Evolutionary conservation across 2,113 vertebrate species (phyloP), one percentile per base, ranked within the genome.

Genomic region (Callorhinus ursinus): DNA sequence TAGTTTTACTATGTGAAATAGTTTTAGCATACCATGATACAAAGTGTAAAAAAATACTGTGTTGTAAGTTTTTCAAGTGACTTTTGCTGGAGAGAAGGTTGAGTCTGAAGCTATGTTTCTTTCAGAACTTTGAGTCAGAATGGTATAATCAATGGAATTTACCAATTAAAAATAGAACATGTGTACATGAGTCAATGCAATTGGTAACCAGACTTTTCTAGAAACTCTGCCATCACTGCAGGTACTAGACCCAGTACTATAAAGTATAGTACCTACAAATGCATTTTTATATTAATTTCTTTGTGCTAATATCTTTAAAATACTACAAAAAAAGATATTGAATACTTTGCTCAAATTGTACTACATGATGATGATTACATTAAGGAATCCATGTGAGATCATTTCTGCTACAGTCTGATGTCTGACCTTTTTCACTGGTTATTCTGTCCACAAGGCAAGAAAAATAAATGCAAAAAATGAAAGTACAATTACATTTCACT

Each of bases 51-150:
- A 65, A 57, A 28, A 65, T 53, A 67, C 31, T 72, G 9, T 24
- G 13, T 22, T 72, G 7, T 18, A 33, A 42, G 12, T 86, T 93
- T 81, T 33, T 91, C 8, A 85, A 51, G 76, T 84, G 74, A 80
- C 19, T 12, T 85, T 82, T 88, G 11, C 36, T 63, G 15, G 61
- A 93, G 46, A 18, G 16, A 65, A 65, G 24, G 8, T 81, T 79
- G 18, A 53, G 0, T 33, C 46, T 74, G 12, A 88, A 21, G 31
- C 5, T 84, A 2, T 53, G 16, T 46, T 83, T 90, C 33, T 81
- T 80, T 82, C 67, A 92, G 39, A 93, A 83, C 55, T 39, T 87
- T 87, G n/a, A 94, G 26, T 46, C 63, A 53, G 76, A 83, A 33
- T 84, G 7, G 53, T 65, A 5, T 55, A 53, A 31, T 42, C 46